Evolutionary conservation across 92 coral and sea anemone genomes (phyloP).

Genomic region (Zoanthus sansibaricus): DNA sequence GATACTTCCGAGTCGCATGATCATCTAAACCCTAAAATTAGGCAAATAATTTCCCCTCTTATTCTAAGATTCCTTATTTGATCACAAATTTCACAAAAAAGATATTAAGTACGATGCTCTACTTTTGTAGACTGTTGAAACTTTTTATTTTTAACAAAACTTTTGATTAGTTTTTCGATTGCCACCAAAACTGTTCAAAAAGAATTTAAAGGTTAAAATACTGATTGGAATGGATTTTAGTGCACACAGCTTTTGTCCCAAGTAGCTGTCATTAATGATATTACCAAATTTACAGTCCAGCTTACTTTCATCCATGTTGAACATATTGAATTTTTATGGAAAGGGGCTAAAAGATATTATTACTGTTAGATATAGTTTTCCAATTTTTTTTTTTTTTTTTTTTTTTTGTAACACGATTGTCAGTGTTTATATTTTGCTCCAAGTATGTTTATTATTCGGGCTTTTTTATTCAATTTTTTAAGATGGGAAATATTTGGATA

Average conservation of each 20-base stretch:
- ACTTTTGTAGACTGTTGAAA: not conserved
- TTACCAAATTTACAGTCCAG: not conserved
- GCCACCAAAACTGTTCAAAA: not conserved
- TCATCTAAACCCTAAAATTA: too few relatives aligned
- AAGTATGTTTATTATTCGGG: not conserved
- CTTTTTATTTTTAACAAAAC: not conserved
- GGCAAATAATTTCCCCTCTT: too few relatives aligned
- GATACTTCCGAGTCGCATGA: too few relatives aligned
- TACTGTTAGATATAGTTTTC: not conserved
- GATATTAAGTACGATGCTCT: too few relatives aligned
- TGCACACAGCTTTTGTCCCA: too few relatives aligned
- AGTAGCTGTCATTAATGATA: too few relatives aligned
- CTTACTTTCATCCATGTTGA: constrained; percentile 33
- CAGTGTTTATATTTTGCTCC: not conserved
- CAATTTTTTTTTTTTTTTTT: not conserved
- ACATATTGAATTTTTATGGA: constrained; percentile 20
- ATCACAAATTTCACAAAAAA: too few relatives aligned
- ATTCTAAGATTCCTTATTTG: too few relatives aligned
- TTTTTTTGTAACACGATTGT: not conserved
- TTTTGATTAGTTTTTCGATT: not conserved
- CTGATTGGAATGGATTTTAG: too few relatives aligned
- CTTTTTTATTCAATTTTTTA: not conserved
- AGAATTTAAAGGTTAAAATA: too few relatives aligned
- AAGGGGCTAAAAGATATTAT: not conserved
- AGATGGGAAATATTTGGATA: constrained; percentile 6